These are phyloP conservation scores for Sturnus vulgaris DNA, from an alignment of 2,113 vertebrate species.

Conservation along the genomic window DNA sequence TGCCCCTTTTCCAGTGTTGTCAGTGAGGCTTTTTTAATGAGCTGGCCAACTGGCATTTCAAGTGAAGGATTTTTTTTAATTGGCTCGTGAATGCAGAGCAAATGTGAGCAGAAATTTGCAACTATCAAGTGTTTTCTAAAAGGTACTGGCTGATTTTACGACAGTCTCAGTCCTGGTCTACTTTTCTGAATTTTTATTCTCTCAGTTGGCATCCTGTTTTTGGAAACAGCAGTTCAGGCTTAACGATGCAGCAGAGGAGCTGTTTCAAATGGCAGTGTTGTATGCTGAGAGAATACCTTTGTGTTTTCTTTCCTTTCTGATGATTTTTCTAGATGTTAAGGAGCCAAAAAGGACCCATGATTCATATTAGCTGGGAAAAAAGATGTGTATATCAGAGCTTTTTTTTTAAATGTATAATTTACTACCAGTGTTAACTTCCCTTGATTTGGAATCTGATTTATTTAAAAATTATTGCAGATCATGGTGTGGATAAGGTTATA, in stretches of 20 bases:
- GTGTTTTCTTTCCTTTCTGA: neutral
- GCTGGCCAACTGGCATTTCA: neutral
- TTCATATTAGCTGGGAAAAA: neutral
- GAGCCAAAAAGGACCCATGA: neutral
- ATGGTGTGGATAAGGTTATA: neutral
- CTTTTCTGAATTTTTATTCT: neutral
- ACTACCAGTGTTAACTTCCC: neutral
- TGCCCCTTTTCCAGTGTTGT: neutral
- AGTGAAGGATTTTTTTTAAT: neutral
- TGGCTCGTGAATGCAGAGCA: neutral
- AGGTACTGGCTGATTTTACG: neutral
- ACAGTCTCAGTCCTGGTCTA: neutral
- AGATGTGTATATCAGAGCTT: neutral
- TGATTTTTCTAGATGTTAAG: neutral
- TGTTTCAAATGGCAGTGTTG: neutral
- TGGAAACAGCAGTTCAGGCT: neutral
- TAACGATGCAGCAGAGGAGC: neutral
- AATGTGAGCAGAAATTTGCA: neutral
- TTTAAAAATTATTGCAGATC: neutral
- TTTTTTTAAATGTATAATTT: neutral
- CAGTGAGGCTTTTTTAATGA: slow-evolving; percentile 15
- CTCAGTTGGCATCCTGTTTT: neutral
- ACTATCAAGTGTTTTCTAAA: neutral
- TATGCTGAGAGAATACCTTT: neutral
- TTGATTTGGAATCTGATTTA: neutral